These are phyloP conservation scores for Alitta virens DNA, from an alignment of 2,888 invertebrate genomes.

Conservation along the genomic window DNA sequence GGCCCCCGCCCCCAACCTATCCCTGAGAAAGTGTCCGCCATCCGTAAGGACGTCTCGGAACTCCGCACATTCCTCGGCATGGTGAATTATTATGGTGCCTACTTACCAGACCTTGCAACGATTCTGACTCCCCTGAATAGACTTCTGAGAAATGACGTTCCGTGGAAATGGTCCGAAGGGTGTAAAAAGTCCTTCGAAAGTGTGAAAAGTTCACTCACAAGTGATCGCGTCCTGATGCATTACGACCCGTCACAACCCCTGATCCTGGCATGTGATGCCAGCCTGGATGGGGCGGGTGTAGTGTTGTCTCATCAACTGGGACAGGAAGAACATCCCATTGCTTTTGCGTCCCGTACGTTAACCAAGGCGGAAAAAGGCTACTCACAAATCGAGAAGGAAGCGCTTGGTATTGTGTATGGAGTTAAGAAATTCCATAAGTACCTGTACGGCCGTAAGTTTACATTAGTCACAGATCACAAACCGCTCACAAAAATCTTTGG, in stretches of 20 bases:
- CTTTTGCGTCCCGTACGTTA: constrained; percentile 55
- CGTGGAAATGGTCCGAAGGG: background rate
- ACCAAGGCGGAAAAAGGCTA: constrained; percentile 51
- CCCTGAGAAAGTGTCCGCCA: background rate
- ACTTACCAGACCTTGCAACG: background rate
- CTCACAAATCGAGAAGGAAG: constrained; percentile 52
- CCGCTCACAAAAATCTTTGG: constrained; percentile 53
- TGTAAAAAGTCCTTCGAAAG: background rate
- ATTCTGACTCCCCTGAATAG: background rate
- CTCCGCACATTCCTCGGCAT: background rate
- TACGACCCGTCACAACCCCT: constrained; percentile 38
- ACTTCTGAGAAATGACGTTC: background rate
- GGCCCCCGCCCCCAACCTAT: no score
- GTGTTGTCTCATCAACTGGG: constrained; percentile 38
- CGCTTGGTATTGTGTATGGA: constrained; percentile 52
- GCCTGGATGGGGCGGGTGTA: constrained; percentile 40
- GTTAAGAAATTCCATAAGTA: constrained; percentile 55
- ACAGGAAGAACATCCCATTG: constrained; percentile 53
- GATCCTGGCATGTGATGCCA: constrained; percentile 50
- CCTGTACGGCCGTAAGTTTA: constrained; percentile 54
- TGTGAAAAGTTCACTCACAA: constrained; percentile 24
- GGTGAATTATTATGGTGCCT: background rate
- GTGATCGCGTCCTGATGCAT: constrained; percentile 33
- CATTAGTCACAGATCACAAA: constrained; percentile 54
- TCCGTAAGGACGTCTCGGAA: background rate